A percentile compares a stretch with the other conserved stretches of the same genome.
Conservation (phyloP, 2,113 vertebrate genomes). For the Bubo blakistoni region DNA sequence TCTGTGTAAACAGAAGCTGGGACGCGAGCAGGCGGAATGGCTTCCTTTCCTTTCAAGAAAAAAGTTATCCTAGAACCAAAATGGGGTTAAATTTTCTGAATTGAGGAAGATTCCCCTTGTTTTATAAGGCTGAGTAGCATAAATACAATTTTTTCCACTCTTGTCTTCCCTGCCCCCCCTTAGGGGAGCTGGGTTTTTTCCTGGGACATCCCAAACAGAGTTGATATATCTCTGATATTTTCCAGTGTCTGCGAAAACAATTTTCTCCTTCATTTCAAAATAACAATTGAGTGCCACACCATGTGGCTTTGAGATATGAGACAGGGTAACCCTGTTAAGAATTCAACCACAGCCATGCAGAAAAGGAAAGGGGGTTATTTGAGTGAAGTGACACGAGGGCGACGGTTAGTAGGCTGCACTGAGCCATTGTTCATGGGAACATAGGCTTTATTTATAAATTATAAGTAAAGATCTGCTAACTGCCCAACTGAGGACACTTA, state of each 20-base stretch:
- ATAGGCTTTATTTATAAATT: slow-evolving; percentile 35
- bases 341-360: not conserved
- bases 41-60: not conserved
- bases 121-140: not conserved
- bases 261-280: slow-evolving; percentile 14
- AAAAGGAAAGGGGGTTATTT: not conserved
- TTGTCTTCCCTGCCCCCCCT: not conserved
- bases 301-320: not conserved
- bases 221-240: not conserved
- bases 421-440: not conserved
- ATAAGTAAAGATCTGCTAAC: slow-evolving; percentile 41
- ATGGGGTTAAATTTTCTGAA: not conserved
- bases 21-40: not conserved
- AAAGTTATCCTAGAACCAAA: not conserved
- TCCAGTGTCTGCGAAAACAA: not conserved
- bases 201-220: not conserved
- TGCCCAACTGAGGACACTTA: slow-evolving; percentile 35
- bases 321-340: not conserved
- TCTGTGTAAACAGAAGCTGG: not conserved
- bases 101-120: not conserved
- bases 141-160: not conserved
- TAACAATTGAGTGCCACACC: not conserved
- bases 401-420: not conserved
- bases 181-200: not conserved
- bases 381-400: not conserved